Base-by-base conservation (phyloP, 2,888 invertebrate species). In the Eueremaeus valkanovi region DNA sequence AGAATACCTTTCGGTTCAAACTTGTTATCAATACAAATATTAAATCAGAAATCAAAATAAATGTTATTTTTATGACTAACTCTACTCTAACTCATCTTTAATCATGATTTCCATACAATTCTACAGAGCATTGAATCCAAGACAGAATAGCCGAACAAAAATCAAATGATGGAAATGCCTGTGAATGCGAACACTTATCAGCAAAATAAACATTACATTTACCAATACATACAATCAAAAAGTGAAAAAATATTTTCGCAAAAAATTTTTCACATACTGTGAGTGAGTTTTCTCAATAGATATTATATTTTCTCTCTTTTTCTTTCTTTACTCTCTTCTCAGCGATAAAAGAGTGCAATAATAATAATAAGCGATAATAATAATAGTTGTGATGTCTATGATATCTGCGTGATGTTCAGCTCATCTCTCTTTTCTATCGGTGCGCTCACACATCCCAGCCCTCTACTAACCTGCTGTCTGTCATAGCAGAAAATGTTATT, bases 301-400 rank as follows among this genome's bases (percentile, higher is more conserved):
- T 55, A 55, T 27, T 55, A 55, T 55, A 24, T 55, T 55, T 55
- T n/a, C 1, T 27, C 24, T 11, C 6, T 27, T 6, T 11, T 13
- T 55, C 27, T 55, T 55, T 11, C 55, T 8, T 24, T 27, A 27
- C 24, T 55, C 27, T 18, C 18, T 33, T 63, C 21, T 31, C 11
- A 33, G 16, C n/a, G n/a, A 63, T 63, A 63, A 63, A 63, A 24
- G 55, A 55, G 55, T 55, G 63, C 33, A 63, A 61, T 61, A 29
- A 63, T 63, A 63, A 63, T 55, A 55, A 55, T 55, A 36, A 33
- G 63, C 33, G 36, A 63, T 63, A 63, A 63, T 63, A 31, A 63
- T 63, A 63, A 51, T 21, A 51, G 51, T 21, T 51, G 51, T n/a
- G 45, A 45, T 45, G 8, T 18, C 13, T 45, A 8, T 51, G 51